Conservation (phyloP, 2,113 vertebrate species). For the Daubentonia madagascariensis region DNA sequence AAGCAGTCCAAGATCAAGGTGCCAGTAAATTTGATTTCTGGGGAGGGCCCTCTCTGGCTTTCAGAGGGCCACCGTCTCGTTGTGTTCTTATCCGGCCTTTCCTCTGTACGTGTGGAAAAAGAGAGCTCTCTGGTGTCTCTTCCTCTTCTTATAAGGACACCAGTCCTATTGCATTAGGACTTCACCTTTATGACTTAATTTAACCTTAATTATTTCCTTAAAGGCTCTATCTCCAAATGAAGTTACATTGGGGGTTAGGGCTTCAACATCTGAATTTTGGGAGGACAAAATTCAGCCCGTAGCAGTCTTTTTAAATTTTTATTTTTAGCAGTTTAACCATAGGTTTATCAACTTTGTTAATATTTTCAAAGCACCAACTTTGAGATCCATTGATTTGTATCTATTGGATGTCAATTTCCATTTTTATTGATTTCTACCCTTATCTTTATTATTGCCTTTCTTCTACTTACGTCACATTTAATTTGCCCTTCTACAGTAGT, state of each 20-base stretch:
- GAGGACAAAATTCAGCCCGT: not conserved
- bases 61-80: not conserved
- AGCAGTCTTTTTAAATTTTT: not conserved
- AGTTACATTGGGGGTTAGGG: not conserved
- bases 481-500: not conserved
- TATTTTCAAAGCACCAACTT: not conserved
- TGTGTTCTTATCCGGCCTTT: not conserved
- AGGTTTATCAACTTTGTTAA: not conserved
- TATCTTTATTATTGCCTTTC: not conserved
- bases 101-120: not conserved
- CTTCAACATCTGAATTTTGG: not conserved
- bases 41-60: not conserved
- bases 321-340: not conserved
- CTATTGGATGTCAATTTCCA: not conserved
- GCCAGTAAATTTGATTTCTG: not conserved
- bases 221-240: not conserved
- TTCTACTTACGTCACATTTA: not conserved
- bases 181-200: not conserved
- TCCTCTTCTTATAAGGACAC: not conserved
- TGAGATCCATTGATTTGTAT: not conserved
- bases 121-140: not conserved
- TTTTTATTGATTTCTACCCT: not conserved
- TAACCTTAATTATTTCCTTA: not conserved
- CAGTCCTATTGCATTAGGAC: not conserved
- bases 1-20: not conserved